A percentile compares a stretch with the other conserved stretches of the same genome.
Conservation (phyloP, 2,888 invertebrate species). For the Mimas tiliae region DNA sequence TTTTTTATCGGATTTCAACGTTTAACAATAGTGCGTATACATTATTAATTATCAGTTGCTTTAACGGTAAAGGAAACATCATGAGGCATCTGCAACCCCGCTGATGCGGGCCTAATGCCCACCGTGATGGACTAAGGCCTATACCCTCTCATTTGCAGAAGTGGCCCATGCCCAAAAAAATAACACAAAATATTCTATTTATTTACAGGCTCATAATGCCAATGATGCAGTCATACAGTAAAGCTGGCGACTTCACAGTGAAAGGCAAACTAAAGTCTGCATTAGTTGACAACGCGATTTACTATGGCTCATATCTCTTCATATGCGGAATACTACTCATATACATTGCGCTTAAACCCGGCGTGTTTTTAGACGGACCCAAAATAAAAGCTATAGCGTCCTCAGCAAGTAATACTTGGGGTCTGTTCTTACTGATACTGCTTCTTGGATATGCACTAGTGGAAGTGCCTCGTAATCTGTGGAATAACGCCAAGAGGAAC, state of each 20-base stretch:
- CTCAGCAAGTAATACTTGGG: slow-evolving; percentile 99
- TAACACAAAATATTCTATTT: slow-evolving; percentile 17
- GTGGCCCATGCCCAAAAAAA: too few species aligned
- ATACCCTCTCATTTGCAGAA: too few species aligned
- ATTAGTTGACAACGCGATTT: slow-evolving; percentile 97
- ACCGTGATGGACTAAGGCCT: too few species aligned
- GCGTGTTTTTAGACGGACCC: slow-evolving; percentile 94
- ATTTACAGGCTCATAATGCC: slow-evolving; percentile 96
- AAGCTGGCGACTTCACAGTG: slow-evolving; percentile 98
- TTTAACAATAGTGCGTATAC: too few species aligned
- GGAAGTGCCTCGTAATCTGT: slow-evolving; percentile 95
- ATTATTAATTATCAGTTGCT: too few species aligned
- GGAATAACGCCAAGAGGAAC: slow-evolving; percentile 95
- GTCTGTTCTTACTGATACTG: slow-evolving; percentile 96
- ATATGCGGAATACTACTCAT: slow-evolving; percentile 97
- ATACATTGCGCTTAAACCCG: slow-evolving; percentile 96
- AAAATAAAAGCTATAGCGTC: slow-evolving; percentile 98
- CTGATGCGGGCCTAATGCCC: too few species aligned
- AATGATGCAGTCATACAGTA: slow-evolving; percentile 99
- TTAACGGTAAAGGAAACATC: too few species aligned
- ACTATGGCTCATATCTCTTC: slow-evolving; percentile 97
- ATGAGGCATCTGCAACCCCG: too few species aligned
- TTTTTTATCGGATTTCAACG: too few species aligned
- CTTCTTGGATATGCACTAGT: slow-evolving; percentile 97
- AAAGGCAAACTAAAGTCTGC: slow-evolving; percentile 97